Conservation (phyloP, 2,888 invertebrate genomes). For the Acrobasis repandana region DNA sequence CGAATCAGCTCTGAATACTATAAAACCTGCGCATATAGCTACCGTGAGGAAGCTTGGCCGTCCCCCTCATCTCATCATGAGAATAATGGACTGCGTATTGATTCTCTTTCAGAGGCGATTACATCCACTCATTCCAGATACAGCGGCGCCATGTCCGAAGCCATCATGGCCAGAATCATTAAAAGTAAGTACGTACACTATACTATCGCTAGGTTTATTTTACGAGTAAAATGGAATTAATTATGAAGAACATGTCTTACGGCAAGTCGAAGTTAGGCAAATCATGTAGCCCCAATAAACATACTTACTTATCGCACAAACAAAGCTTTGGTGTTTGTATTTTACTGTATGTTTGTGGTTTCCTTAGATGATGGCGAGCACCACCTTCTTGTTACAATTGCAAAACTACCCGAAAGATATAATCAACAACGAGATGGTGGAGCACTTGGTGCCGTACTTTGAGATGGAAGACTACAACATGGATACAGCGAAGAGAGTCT, state of each 20-base stretch:
- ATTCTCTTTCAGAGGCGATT: conserved; percentile 95
- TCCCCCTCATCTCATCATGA: conserved; percentile 98
- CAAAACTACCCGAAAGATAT: conserved; percentile 98
- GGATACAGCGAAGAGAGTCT: conserved; percentile 97
- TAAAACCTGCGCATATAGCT: conserved; percentile 97
- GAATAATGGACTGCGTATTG: conserved; percentile 98
- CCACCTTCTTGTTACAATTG: conserved; percentile 94
- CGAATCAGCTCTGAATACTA: conserved; percentile 96
- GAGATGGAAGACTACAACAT: conserved; percentile 98
- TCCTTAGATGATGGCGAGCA: conserved; percentile 95
- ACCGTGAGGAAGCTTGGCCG: conserved; percentile 96
- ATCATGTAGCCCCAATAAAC: too few relatives aligned
- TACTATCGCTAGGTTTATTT: too few relatives aligned
- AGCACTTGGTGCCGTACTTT: conserved; percentile 94
- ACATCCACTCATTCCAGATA: conserved; percentile 91
- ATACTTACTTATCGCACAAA: too few relatives aligned
- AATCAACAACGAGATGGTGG: conserved; percentile 98
- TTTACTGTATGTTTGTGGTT: background rate
- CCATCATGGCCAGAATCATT: conserved; percentile 98
- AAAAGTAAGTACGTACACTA: conserved; percentile 83
- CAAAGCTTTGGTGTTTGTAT: too few relatives aligned
- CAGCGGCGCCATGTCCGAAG: conserved; percentile 92
- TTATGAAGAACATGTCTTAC: too few relatives aligned
- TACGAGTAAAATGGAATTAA: too few relatives aligned
- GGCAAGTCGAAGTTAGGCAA: too few relatives aligned